Conservation (phyloP, 2,797 vertebrate genomes). For the Amniataba percoides region DNA sequence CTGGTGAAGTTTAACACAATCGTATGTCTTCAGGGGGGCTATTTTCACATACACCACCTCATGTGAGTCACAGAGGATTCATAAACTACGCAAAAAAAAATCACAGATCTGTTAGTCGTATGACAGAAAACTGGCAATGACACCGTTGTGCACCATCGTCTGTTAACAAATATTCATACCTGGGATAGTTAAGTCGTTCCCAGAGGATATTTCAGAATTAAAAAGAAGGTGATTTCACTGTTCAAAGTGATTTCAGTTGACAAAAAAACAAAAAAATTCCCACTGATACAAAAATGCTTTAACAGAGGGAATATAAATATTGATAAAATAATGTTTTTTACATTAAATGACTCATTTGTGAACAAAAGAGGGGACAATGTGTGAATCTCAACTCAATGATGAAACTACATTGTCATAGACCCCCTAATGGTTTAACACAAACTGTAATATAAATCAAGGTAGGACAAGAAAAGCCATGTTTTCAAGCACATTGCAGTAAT, state of each 20-base stretch:
- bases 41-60: slow-evolving; percentile 70
- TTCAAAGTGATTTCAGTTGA: background rate
- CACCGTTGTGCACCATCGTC: slow-evolving; percentile 7
- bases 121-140: slow-evolving; percentile 43
- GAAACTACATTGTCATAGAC: background rate
- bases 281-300: background rate
- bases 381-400: background rate
- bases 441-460: background rate
- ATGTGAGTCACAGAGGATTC: slow-evolving; percentile 54
- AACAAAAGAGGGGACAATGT: background rate
- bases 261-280: background rate
- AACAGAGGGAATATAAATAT: background rate
- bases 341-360: background rate
- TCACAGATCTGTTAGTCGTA: slow-evolving; percentile 52
- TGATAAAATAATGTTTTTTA: background rate
- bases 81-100: slow-evolving; percentile 47
- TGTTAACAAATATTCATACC: slow-evolving; percentile 36
- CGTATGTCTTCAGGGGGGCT: slow-evolving; percentile 64
- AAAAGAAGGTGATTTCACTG: background rate
- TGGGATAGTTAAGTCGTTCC: background rate
- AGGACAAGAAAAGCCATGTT: slow-evolving; percentile 7
- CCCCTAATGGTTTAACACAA: background rate
- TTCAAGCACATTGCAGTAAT: slow-evolving; percentile 4
- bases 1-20: slow-evolving; percentile 82
- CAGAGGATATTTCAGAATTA: background rate